phyloP scores from a whole-genome alignment of 2,113 vertebrate species.

The Pygoscelis adeliae region DNA sequence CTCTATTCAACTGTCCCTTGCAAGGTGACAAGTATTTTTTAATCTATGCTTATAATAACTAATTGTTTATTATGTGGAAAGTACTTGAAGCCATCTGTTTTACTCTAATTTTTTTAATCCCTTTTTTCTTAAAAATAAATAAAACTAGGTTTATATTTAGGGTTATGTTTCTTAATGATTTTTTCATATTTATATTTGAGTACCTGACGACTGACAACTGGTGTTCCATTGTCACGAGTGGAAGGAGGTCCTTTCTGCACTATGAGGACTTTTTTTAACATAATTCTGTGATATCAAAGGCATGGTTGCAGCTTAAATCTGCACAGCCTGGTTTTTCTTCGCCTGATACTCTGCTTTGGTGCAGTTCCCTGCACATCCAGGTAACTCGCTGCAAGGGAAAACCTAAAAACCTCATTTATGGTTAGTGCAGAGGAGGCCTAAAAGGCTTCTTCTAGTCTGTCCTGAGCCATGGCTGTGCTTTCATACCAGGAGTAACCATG shows the following conservation, averaged over 20 bases:
- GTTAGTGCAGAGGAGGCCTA: not conserved
- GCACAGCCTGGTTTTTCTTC: not conserved
- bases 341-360: not conserved
- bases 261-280: not conserved
- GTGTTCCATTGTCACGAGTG: not conserved
- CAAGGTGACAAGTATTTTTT: constrained; percentile 28
- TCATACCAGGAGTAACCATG: not conserved
- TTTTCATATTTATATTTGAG: constrained; percentile 53
- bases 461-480: not conserved
- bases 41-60: not conserved
- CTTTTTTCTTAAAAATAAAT: constrained; percentile 20
- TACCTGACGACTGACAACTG: not conserved
- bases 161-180: constrained; percentile 39
- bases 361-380: not conserved
- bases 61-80: not conserved
- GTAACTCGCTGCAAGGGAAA: not conserved
- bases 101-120: constrained; percentile 32
- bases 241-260: not conserved
- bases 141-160: constrained; percentile 54
- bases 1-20: constrained; percentile 4
- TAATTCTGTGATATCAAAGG: not conserved
- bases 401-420: not conserved
- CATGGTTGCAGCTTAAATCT: not conserved
- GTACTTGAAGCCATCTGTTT: constrained; percentile 55
- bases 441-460: not conserved